A percentile compares a stretch with the other conserved stretches of the same genome.
Evolutionary conservation across 2,888 invertebrate species (phyloP).

Genomic region (Lissocephala sabroskyi): DNA sequence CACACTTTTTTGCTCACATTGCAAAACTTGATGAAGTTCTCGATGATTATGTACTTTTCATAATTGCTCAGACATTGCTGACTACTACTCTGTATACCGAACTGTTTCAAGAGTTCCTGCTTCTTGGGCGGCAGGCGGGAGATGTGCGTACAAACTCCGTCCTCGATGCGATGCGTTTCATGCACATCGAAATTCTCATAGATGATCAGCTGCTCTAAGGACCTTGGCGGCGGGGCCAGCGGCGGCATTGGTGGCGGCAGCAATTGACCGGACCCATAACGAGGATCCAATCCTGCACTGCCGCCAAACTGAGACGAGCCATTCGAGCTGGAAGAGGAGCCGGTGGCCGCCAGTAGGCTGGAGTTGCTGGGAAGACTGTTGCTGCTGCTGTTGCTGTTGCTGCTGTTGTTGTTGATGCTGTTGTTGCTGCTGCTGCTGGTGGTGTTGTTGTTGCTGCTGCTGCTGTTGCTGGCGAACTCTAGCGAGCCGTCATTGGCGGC

Average conservation of each 20-base stretch:
- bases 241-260: slow-evolving; percentile 33
- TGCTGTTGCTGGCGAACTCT: slow-evolving; percentile 54
- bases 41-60: slow-evolving; percentile 73
- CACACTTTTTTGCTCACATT: slow-evolving; percentile 69
- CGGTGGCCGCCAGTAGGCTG: background rate
- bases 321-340: background rate
- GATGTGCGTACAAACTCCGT: slow-evolving; percentile 71
- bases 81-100: slow-evolving; percentile 73
- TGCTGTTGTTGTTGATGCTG: slow-evolving; percentile 23
- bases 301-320: too few relatives aligned
- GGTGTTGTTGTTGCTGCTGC: slow-evolving; percentile 32
- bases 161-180: slow-evolving; percentile 71
- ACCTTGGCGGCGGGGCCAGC: slow-evolving; percentile 60
- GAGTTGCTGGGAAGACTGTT: slow-evolving; percentile 18
- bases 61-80: slow-evolving; percentile 72
- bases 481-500: slow-evolving; percentile 68
- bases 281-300: slow-evolving; percentile 31
- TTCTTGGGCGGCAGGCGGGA: slow-evolving; percentile 72
- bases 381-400: slow-evolving; percentile 22
- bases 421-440: slow-evolving; percentile 29
- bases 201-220: slow-evolving; percentile 68
- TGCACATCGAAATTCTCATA: slow-evolving; percentile 72
- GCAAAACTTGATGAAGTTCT: slow-evolving; percentile 73
- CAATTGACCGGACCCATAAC: slow-evolving; percentile 26
- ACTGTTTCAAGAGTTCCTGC: slow-evolving; percentile 72